Conservation (phyloP, 2,797 vertebrate species). For the Clamator glandarius region DNA sequence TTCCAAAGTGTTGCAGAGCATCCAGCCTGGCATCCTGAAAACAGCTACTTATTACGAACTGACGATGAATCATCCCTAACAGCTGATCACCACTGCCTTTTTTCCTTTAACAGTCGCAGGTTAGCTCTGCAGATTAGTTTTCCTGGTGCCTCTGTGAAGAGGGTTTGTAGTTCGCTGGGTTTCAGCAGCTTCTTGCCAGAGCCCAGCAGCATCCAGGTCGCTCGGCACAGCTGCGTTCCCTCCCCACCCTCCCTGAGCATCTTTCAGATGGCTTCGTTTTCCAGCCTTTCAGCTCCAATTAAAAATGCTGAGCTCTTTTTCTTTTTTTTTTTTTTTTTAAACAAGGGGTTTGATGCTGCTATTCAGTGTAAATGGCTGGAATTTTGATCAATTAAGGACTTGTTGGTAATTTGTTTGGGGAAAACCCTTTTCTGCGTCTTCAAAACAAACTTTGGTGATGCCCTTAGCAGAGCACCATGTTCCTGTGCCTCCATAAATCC, state of each 20-base stretch:
- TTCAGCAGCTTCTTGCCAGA: neutral
- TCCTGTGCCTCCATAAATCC: neutral
- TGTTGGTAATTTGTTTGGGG: slow-evolving; percentile 42
- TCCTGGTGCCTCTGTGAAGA: neutral
- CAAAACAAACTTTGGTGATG: slow-evolving; percentile 41
- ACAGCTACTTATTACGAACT: neutral
- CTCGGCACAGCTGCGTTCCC: neutral
- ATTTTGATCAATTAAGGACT: slow-evolving; percentile 21
- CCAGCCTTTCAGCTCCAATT: slow-evolving; percentile 55
- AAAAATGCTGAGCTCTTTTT: neutral
- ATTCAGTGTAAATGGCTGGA: slow-evolving; percentile 35
- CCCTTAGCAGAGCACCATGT: neutral
- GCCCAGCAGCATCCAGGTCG: neutral
- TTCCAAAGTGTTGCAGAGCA: neutral
- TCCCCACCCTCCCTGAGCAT: slow-evolving; percentile 16
- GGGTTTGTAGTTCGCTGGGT: neutral
- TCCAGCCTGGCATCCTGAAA: neutral
- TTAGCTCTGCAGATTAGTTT: neutral
- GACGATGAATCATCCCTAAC: neutral
- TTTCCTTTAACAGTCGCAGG: neutral
- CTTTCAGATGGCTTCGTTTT: slow-evolving; percentile 47
- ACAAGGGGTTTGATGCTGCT: slow-evolving; percentile 29
- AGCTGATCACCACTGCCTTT: neutral
- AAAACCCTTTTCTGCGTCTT: slow-evolving; percentile 24
- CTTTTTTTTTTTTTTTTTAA: neutral